Evolutionary conservation across 2,113 vertebrate genomes (phyloP).

Genomic region (Chionomys nivalis): DNA sequence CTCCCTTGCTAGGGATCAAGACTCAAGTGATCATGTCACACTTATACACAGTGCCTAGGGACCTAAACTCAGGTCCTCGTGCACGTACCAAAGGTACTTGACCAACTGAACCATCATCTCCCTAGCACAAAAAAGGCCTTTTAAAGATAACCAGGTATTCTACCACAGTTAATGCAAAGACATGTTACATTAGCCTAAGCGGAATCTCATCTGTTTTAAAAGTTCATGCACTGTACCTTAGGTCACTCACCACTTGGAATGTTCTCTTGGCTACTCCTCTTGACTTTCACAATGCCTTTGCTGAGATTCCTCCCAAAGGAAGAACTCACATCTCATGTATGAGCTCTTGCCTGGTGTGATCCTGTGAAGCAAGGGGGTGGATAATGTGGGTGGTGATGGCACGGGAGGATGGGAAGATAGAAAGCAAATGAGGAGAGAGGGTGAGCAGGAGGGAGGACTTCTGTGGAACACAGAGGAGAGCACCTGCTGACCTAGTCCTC

Average conservation of each 20-base stretch:
- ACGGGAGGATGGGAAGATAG: neutral
- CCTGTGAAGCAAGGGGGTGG: neutral
- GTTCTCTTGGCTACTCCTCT: neutral
- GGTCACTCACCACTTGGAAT: neutral
- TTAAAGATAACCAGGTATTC: neutral
- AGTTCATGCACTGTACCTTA: neutral
- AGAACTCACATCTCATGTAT: neutral
- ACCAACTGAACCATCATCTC: neutral
- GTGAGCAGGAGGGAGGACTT: neutral
- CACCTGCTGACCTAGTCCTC: neutral
- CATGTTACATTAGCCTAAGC: neutral
- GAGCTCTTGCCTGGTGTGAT: neutral
- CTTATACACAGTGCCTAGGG: neutral
- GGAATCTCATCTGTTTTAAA: neutral
- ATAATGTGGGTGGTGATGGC: neutral
- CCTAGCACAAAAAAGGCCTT: neutral
- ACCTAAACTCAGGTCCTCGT: neutral
- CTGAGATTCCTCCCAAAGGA: neutral
- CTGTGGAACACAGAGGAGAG: neutral
- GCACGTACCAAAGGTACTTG: neutral
- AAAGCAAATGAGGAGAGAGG: neutral
- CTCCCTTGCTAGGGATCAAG: neutral
- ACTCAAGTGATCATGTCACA: neutral
- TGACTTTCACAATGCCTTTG: neutral
- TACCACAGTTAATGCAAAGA: neutral